These are phyloP conservation scores for Mya arenaria DNA, from an alignment of 1,140 invertebrate species.

Conservation along the genomic window DNA sequence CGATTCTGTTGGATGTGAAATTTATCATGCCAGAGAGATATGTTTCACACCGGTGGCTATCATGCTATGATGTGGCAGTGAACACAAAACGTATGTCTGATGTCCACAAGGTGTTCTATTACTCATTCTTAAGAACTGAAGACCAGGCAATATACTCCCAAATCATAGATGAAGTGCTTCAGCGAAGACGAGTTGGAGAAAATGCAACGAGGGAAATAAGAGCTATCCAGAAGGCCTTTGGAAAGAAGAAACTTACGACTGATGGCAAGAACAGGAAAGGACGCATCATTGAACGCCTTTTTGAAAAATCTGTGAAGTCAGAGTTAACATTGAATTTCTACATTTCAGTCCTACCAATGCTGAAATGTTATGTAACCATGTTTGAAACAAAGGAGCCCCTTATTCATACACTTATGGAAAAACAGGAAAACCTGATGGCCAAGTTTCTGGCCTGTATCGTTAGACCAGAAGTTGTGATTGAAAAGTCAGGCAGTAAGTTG, in stretches of 20 bases:
- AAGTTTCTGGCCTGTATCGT: no score
- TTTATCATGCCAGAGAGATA: constrained; percentile 62
- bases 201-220: constrained; percentile 25
- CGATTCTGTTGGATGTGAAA: constrained; percentile 53
- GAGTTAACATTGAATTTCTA: no score
- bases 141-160: constrained; percentile 5
- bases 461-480: no score
- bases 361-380: constrained; percentile 56
- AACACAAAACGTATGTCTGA: constrained; percentile 47
- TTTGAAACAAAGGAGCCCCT: constrained; percentile 58
- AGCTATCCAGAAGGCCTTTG: constrained; percentile 14
- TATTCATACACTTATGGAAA: constrained; percentile 57
- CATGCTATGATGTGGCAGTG: constrained; percentile 61
- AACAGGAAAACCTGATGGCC: constrained; percentile 57
- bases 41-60: constrained; percentile 65
- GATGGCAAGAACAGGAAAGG: constrained; percentile 58
- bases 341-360: constrained; percentile 46
- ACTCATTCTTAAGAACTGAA: constrained; percentile 30
- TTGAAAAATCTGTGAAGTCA: constrained; percentile 39
- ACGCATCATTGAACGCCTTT: constrained; percentile 30
- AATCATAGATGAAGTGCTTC: not conserved
- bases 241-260: constrained; percentile 33
- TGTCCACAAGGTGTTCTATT: constrained; percentile 62
- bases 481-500: no score
- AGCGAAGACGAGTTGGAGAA: not conserved